Evolutionary conservation across 2,888 invertebrate species (phyloP).

Genomic region (Sepioteuthis lessoniana): DNA sequence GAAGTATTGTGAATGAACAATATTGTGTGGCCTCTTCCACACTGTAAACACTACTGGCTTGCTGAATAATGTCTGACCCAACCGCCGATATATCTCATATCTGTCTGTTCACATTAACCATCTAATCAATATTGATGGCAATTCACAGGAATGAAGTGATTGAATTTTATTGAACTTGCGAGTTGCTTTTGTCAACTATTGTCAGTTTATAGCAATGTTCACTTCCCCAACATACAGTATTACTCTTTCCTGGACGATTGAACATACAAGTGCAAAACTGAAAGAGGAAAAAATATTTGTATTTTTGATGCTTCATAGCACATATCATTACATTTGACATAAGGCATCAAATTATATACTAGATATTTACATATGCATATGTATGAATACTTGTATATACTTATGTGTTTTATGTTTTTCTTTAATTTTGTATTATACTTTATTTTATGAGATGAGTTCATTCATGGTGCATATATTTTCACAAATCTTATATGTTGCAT

Average conservation of each 20-base stretch:
- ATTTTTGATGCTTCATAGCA: slow-evolving; percentile 33
- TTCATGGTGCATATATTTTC: too few relatives aligned
- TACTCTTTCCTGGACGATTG: background rate
- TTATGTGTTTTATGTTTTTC: too few relatives aligned
- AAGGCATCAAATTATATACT: background rate
- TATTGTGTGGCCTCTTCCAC: background rate
- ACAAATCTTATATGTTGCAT: too few relatives aligned
- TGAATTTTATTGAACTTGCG: slow-evolving; percentile 14
- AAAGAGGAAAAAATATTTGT: background rate
- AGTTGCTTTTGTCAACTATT: background rate
- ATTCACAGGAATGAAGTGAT: slow-evolving; percentile 33
- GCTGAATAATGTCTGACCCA: background rate
- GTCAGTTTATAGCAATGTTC: background rate
- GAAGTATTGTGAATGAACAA: background rate
- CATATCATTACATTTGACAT: slow-evolving; percentile 33
- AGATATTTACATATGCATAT: background rate
- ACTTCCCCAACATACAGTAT: background rate
- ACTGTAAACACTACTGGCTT: background rate
- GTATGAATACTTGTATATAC: too few relatives aligned
- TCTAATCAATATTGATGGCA: slow-evolving; percentile 9
- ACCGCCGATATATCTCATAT: slow-evolving; percentile 25
- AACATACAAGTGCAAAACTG: background rate
- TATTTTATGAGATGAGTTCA: too few relatives aligned
- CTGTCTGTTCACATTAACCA: slow-evolving; percentile 33
- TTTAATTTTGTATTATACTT: too few relatives aligned